Base-by-base conservation (phyloP, 2,888 invertebrate genomes). In the Lithophane socia region DNA sequence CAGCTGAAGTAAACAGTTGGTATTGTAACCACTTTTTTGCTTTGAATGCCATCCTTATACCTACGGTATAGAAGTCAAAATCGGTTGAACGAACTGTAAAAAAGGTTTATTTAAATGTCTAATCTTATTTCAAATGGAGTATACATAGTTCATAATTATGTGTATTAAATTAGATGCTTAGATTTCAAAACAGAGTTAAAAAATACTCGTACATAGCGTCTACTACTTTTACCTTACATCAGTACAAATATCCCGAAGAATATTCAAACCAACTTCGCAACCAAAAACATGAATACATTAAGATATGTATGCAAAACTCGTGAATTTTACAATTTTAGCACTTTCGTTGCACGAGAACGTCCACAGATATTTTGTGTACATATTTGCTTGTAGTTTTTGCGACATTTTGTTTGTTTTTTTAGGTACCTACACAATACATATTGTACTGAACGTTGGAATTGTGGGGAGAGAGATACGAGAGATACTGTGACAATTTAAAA, bases 201-300 rank as follows among this genome's bases (percentile, higher is more conserved):
- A 66, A 29, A 49, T 21, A 49, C 4, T 37, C 37, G 37, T 37
- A 37, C 37, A 49, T 49, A 65, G 70, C 8, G 12, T 47, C 24
- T 3, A 44, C 8, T 42, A 44, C 3, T 42, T 72, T 70, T 16
- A 37, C 2, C 8, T 52, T 44, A 49, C 47, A 63, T 37, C 21
- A 42, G 29, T 73, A 21, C 13, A 84, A 49, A 73, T 37, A 67
- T 52, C 67, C 42, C 52, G 5, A 71, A 63, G 52, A 65, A 73
- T 67, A 16, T 63, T 61, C 52, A 37, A 49, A 10, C 12, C 13
- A n/a, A 58, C 56, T 74, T 70, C 68, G n/a, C 74, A 37, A 24
- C 72, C 47, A 73, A 73, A 85, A 71, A 83, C 73, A 83, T 77
- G 85, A 76, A 86, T 85, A 75, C 63, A 74, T 83, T 78, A 78